Base-by-base conservation (phyloP, 2,888 invertebrate genomes). In the Aphelenchoides bicaudatus region DNA sequence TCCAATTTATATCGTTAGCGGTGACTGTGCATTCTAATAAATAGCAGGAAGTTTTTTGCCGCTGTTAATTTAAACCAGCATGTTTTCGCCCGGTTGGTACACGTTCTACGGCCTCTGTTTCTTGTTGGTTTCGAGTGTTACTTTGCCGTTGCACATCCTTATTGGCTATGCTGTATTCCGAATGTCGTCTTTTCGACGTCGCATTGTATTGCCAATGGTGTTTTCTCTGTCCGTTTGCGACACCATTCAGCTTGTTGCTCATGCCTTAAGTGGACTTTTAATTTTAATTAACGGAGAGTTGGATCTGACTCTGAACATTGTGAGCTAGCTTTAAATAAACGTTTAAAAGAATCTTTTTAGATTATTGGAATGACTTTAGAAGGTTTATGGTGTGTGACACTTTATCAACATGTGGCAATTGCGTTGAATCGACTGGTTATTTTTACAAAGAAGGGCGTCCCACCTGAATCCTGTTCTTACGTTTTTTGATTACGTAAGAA, bases 351-450 rank as follows among this genome's bases (percentile, higher is more conserved):
- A 10, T n/a, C 34, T 10, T 34, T 34, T 34, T 43, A 43, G 43
- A 43, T 43, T 43, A n/a, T 43, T 6, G 43, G 43, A 21, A 43
- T 43, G 43, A 43, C 43, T 10, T 21, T 43, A 25, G 43, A 43
- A n/a, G 43, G 43, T 10, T n/a, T 43, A 8, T 43, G 43, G 43
- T 43, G 43, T 43, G 43, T 43, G 6, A 43, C 43, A 8, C 25
- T 43, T 19, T 43, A 8, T n/a, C 43, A 43, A 43, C 43, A 43
- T n/a, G 43, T 43, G 23, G 25, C 43, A 21, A 10, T 43, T 8
- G 43, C 43, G 16, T n/a, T 43, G 8, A 43, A 43, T 43, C 43
- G 43, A 43, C 16, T 43, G 43, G 16, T 19, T 25, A 25, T 43
- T 10, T 10, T 43, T 43, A 43, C 43, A n/a, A 10, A 21, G 23